Conservation (phyloP, 1,140 invertebrate species). For the Pentalonia nigronervosa region DNA sequence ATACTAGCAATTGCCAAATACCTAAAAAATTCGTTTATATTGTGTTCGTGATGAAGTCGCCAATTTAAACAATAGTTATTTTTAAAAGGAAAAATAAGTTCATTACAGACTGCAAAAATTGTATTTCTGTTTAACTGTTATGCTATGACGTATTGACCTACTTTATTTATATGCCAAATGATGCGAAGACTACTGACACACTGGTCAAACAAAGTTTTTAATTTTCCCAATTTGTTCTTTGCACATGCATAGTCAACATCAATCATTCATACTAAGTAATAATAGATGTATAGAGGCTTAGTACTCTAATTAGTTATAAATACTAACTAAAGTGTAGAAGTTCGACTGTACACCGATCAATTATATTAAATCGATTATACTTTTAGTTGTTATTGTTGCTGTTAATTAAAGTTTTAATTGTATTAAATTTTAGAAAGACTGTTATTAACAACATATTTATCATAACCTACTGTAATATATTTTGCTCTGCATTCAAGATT, state of each 20-base stretch:
- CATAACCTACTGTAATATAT: background rate
- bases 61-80: conserved; percentile 43
- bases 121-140: conserved; percentile 44
- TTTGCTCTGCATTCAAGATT: background rate
- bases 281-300: background rate
- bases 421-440: background rate
- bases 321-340: background rate
- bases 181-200: conserved; percentile 26
- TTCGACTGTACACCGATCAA: background rate
- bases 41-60: background rate
- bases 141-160: conserved; percentile 32
- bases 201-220: conserved; percentile 12
- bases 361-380: too few relatives aligned
- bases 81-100: conserved; percentile 42
- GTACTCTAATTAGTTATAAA: background rate
- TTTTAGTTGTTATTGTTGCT: too few relatives aligned
- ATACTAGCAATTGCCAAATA: background rate
- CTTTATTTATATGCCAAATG: conserved; percentile 36
- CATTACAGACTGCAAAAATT: conserved; percentile 29
- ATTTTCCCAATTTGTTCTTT: background rate
- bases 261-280: background rate
- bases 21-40: background rate
- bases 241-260: background rate
- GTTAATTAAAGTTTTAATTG: background rate
- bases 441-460: background rate